Conservation (phyloP, 2,113 vertebrate species). For the Lepus americanus region DNA sequence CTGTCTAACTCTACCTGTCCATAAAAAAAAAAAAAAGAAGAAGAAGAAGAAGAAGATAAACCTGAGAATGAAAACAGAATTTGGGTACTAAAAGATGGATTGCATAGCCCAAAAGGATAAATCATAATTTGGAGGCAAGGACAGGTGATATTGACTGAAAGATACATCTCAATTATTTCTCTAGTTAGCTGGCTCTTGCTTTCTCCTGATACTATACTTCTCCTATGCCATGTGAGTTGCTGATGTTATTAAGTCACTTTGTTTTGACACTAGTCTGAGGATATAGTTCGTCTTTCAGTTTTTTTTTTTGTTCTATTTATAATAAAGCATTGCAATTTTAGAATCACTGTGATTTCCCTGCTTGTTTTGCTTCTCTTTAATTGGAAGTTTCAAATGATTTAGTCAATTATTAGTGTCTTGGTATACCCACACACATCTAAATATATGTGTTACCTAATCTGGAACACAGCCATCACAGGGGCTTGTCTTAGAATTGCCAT, state of each 20-base stretch:
- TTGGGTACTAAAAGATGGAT: not conserved
- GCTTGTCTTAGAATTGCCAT: not conserved
- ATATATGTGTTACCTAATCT: not conserved
- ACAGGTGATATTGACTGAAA: not conserved
- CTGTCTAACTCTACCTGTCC: too few species aligned
- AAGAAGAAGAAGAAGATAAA: constrained; percentile 53
- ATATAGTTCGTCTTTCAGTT: constrained; percentile 33
- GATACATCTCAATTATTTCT: not conserved
- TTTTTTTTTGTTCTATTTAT: constrained; percentile 55
- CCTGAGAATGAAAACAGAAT: not conserved
- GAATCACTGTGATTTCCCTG: not conserved
- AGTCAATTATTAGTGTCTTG: constrained; percentile 47
- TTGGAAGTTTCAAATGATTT: constrained; percentile 49
- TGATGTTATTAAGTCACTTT: not conserved
- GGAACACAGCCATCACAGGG: not conserved
- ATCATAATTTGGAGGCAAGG: not conserved
- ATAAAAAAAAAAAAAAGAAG: not conserved
- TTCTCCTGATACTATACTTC: not conserved
- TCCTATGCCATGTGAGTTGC: not conserved
- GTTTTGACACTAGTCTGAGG: constrained; percentile 12
- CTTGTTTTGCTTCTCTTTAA: constrained; percentile 53
- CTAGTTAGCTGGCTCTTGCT: not conserved
- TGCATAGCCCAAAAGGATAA: not conserved
- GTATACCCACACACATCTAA: not conserved
- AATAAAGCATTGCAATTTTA: constrained; percentile 36